Base-by-base conservation (phyloP, 2,888 invertebrate genomes). In the Cheilosia vulpina region DNA sequence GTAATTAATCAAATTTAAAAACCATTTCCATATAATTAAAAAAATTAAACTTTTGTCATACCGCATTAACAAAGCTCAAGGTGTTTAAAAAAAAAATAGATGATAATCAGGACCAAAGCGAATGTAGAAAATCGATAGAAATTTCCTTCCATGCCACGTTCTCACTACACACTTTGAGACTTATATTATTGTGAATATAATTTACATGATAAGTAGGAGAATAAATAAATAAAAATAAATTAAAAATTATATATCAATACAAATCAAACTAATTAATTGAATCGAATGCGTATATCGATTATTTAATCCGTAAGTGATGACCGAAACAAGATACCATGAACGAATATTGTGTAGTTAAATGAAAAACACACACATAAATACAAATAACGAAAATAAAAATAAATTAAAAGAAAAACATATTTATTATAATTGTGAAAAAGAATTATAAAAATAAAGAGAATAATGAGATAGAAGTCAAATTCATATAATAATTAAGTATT, bases 121-220 rank as follows among this genome's bases (percentile, higher is more conserved):
- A 45, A 55, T 45, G 17, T 55, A 55, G 50, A 77, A 17, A 58
- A 52, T 52, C 19, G 50, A 38, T 24, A 9, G 43, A 55, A 50
- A n/a, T 38, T n/a, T 27, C 43, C 24, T 41, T 41, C 6, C 4
- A 55, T 34, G 41, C 19, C 53, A 47, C 71, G 5, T 71, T 77
- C 60, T 72, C 31, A 52, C 69, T 66, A 77, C 63, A 38, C 27
- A 68, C 60, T 75, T 75, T 84, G 80, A 84, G 80, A 84, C 80
- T 84, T 60, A 72, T 58, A 79, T 72, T 65, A 80, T 79, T 84
- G 84, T 84, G 75, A 84, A 84, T 84, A 80, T 76, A 80, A 80
- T 75, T 84, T 57, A 80, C 63, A 76, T 60, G n/a, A 76, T 80
- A 84, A 80, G 80, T 76, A 84, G 75, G 65, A 76, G 31, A 73